These are phyloP conservation scores for Oryzias javanicus DNA, from an alignment of 2,113 vertebrate species.

Conservation along the genomic window DNA sequence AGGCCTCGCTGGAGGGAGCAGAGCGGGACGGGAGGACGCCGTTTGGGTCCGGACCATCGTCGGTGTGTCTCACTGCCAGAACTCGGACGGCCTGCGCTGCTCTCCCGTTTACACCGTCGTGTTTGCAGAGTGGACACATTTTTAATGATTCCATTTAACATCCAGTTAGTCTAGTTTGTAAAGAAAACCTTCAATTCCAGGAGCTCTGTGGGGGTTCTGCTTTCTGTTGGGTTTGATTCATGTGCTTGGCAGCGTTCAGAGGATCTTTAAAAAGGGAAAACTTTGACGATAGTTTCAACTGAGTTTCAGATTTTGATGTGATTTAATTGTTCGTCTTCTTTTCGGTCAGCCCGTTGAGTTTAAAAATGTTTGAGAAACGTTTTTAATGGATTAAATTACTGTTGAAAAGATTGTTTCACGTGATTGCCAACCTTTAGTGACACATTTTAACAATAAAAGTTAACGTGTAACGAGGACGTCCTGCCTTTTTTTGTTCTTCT, in stretches of 20 bases:
- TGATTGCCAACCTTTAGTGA: too few relatives aligned
- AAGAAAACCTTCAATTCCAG: slow-evolving; percentile 15
- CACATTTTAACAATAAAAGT: too few relatives aligned
- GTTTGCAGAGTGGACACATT: slow-evolving; percentile 57
- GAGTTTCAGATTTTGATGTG: slow-evolving; percentile 32
- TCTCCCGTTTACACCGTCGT: slow-evolving; percentile 61
- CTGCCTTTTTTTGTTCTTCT: too few relatives aligned
- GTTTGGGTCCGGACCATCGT: slow-evolving; percentile 45
- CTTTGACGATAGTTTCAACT: slow-evolving; percentile 20
- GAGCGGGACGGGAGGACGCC: slow-evolving; percentile 4
- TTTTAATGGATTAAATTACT: neutral
- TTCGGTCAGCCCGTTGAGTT: slow-evolving; percentile 23
- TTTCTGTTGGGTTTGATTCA: slow-evolving; percentile 21
- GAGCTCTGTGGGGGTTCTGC: slow-evolving; percentile 29
- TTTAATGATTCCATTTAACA: slow-evolving; percentile 41
- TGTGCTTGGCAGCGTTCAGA: slow-evolving; percentile 21
- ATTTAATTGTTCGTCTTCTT: slow-evolving; percentile 32
- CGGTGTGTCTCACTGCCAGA: slow-evolving; percentile 44
- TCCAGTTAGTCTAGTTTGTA: slow-evolving; percentile 47
- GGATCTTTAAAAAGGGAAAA: slow-evolving; percentile 13
- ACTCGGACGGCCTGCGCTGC: slow-evolving; percentile 25
- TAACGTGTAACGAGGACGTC: too few relatives aligned
- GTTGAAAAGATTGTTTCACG: neutral
- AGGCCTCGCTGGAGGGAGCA: neutral
- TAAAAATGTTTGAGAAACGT: neutral